Percentiles rank a stretch among this genome's conserved stretches.
phyloP scores from a whole-genome alignment of 2,797 vertebrate genomes.

The Onychomys torridus region DNA sequence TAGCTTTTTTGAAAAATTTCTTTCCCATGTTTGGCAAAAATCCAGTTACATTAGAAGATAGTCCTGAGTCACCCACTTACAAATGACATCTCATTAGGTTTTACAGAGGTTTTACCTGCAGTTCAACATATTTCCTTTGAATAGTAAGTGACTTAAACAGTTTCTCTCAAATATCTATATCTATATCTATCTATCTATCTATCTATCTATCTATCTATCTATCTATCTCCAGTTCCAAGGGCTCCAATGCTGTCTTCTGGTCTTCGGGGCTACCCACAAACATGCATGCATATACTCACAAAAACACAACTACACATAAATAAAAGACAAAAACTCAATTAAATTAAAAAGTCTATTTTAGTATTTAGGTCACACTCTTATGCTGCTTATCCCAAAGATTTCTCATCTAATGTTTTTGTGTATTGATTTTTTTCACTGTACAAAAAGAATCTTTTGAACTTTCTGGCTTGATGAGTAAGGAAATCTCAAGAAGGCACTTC shows the following conservation, averaged over 20 bases:
- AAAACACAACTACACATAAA: neutral
- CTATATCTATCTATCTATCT: neutral
- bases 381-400: neutral
- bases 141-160: slow-evolving; percentile 43
- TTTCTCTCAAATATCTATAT: neutral
- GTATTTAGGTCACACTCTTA: neutral
- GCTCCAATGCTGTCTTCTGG: neutral
- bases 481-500: neutral
- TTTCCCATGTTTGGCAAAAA: slow-evolving; percentile 41
- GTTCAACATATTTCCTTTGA: slow-evolving; percentile 34
- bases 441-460: slow-evolving; percentile 24
- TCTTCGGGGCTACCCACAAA: neutral
- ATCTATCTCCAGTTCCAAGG: neutral
- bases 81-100: slow-evolving; percentile 67
- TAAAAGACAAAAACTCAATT: neutral
- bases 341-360: neutral
- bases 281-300: neutral
- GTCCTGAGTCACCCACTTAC: neutral
- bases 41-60: slow-evolving; percentile 54
- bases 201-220: neutral
- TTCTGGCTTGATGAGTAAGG: slow-evolving; percentile 9
- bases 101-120: slow-evolving; percentile 54
- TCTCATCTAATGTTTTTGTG: neutral
- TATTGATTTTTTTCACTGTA: neutral
- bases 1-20: neutral